Evolutionary conservation across 2,888 invertebrate species (phyloP), one percentile per base, ranked within the genome.

Genomic region (Saturnia pavonia): DNA sequence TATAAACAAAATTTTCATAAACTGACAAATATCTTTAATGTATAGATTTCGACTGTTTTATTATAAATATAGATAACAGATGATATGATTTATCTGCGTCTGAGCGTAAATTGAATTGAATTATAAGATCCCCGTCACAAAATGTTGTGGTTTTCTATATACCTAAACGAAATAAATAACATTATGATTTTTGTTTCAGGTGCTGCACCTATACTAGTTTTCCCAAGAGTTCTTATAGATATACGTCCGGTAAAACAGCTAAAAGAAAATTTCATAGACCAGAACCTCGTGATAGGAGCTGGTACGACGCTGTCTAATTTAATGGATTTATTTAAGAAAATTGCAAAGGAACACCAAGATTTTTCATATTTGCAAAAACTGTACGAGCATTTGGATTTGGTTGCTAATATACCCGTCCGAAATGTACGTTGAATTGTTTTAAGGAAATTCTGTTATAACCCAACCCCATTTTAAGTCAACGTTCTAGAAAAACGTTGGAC

Each of bases 371-470:
- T 96, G 67, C 84, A 89, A 16, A 92, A 94, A 71, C 84, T 97
- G 54, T 95, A 94, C 40, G 92, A 95, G 57, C 97, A 97, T 82
- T 88, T 97, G 68, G 95, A 96, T 80, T 84, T 96, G 68, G 95
- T 97, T 11, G 97, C 97, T n/a, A 96, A 96, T 85, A 95, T 96
- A 69, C 95, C 96, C 22, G 95, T 97, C 1, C 91, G 97, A 90
- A 97, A 97, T 88, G 96, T 96, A 89, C 93, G 95, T 25, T 54
- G 16, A 48, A 54, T 54, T 22, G 22, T 22, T 91, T 95, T 72
- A 88, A 95, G 95, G 82, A 81, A 86, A 78, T 69, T 73, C 67
- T 67, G 34, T 8, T 34, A 27, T 25, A 14, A 27, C 4, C 6
- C 27, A 27, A 60, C 57, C 19, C 6, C 7, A 4, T 51, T 11